Evolutionary conservation across 2,888 invertebrate species (phyloP).

Genomic region (Mactromeris polynyma): DNA sequence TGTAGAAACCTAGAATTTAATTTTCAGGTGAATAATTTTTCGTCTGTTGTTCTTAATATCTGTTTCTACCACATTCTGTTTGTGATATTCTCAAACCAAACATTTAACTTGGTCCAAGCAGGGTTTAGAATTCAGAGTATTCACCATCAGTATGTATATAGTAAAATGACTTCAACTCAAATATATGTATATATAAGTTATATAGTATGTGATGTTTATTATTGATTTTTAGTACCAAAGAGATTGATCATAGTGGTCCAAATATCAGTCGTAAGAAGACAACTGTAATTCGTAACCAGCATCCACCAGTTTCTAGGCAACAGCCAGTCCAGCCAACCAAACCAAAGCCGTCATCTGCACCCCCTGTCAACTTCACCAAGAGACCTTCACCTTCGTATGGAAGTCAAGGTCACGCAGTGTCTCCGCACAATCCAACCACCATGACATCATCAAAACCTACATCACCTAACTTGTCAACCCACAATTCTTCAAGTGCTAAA

Average conservation of each 20-base stretch:
- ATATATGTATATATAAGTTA: too few relatives aligned
- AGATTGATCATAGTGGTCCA: slow-evolving; percentile 96
- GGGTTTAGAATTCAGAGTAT: too few relatives aligned
- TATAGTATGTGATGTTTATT: too few relatives aligned
- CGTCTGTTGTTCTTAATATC: too few relatives aligned
- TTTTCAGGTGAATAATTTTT: too few relatives aligned
- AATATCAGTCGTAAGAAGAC: slow-evolving; percentile 90
- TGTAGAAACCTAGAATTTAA: too few relatives aligned
- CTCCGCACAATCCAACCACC: slow-evolving; percentile 66
- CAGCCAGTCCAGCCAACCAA: slow-evolving; percentile 61
- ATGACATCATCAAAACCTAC: slow-evolving; percentile 65
- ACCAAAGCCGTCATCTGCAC: slow-evolving; percentile 68
- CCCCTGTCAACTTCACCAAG: slow-evolving; percentile 65
- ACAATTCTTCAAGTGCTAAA: slow-evolving; percentile 43
- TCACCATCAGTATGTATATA: too few relatives aligned
- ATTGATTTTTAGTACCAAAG: slow-evolving; percentile 92
- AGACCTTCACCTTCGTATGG: slow-evolving; percentile 70
- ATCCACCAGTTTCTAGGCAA: slow-evolving; percentile 44
- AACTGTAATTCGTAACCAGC: slow-evolving; percentile 76
- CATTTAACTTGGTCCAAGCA: too few relatives aligned
- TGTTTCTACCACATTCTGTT: too few relatives aligned
- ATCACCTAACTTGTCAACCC: slow-evolving; percentile 58
- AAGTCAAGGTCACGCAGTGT: slow-evolving; percentile 69
- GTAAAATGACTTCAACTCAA: too few relatives aligned
- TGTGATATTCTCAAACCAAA: too few relatives aligned